Base-by-base conservation (phyloP, 2,113 vertebrate genomes). In the Toxotes jaculatrix region DNA sequence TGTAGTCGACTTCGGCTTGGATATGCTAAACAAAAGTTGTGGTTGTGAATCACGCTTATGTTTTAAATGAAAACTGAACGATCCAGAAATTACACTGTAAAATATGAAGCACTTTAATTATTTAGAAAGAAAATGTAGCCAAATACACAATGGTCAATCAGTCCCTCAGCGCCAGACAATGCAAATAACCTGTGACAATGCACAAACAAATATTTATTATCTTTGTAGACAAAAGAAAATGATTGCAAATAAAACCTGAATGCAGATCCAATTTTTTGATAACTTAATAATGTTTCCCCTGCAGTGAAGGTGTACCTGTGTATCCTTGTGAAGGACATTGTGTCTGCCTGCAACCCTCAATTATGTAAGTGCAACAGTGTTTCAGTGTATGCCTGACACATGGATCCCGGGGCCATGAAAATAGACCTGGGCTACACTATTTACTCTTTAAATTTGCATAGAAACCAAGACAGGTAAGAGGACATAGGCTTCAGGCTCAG, bases 351-450 rank as follows among this genome's bases (percentile, higher is more conserved):
- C 51, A 73, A 51, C 66, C 53, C 80, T 74, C 19, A 57, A 8
- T 82, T 89, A 87, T 55, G 36, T 76, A 83, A 84, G 70, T 59
- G 17, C 66, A 49, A 47, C 34, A 14, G 1, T 45, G 17, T 62
- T 19, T 77, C 57, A 74, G 14, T 36, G 27, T 43, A 13, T 0
- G 13, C 4, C 19, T 36, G 7, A 61, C 31, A 79, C 62, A 47
- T 51, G 43, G n/a, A 86, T 61, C 67, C 43, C 32, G 2, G 1
- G 56, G 62, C 42, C 38, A 32, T 31, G 16, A 8, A 38, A 36
- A 34, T 4, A 67, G 47, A 79, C 8, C n/a, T 31, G 21, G 16
- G 27, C 1, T 19, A 43, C 8, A 21, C 31, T 27, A 19, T 76
- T 78, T 83, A 61, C 45, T 31, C 64, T 63, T 7, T 27, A 31